Conservation (phyloP, 1,140 invertebrate genomes). For the Panulirus ornatus region DNA sequence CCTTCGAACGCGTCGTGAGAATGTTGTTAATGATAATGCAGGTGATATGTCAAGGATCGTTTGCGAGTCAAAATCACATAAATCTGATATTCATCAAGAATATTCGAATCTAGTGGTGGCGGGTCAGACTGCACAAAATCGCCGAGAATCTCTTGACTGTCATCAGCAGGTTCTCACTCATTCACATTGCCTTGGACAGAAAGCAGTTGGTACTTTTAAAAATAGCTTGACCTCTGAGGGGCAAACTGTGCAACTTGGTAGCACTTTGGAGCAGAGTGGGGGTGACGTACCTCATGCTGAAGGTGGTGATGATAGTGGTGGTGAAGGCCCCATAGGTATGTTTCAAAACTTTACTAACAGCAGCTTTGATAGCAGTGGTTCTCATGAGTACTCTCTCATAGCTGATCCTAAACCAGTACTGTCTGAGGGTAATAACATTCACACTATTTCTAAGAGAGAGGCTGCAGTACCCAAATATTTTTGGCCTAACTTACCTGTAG, state of each 20-base stretch:
- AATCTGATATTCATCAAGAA: conserved; percentile 40
- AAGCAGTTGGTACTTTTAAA: conserved; percentile 61
- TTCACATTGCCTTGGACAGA: conserved; percentile 43
- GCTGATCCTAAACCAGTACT: not conserved
- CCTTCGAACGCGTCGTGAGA: not conserved
- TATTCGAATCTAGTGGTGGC: conserved; percentile 48
- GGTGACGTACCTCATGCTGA: conserved; percentile 18
- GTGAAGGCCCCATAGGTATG: conserved; percentile 58
- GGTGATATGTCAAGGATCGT: not conserved
- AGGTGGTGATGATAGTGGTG: conserved; percentile 34
- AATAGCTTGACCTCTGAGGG: conserved; percentile 29
- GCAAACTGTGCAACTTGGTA: conserved; percentile 10
- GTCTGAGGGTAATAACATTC: not conserved
- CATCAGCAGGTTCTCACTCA: conserved; percentile 8
- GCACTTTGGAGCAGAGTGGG: conserved; percentile 39
- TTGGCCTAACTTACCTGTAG: not conserved
- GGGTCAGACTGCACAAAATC: conserved; percentile 20
- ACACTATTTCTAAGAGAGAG: not conserved
- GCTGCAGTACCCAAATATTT: not conserved
- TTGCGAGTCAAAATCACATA: conserved; percentile 1
- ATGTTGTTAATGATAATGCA: not conserved
- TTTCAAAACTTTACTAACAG: conserved; percentile 6
- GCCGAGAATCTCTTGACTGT: not conserved
- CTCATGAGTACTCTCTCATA: conserved; percentile 14
- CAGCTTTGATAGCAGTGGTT: not conserved